Percentiles rank a stretch among this genome's conserved stretches.
Evolutionary conservation across 2,888 invertebrate species (phyloP).

Genomic region (Volucella inanis): DNA sequence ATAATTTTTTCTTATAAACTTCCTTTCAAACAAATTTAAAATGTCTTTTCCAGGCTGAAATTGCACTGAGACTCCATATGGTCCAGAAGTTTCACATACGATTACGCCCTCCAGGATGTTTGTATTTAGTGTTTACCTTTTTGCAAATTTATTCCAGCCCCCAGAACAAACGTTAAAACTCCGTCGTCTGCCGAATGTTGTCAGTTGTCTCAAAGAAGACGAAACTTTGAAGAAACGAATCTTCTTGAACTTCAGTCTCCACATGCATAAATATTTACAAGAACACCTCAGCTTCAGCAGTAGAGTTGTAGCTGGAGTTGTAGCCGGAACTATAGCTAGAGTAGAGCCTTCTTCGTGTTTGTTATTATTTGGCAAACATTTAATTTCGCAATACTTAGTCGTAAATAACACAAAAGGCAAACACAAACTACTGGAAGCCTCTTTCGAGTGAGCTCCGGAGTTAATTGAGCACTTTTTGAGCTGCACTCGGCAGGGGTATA

Average conservation of each 20-base stretch:
- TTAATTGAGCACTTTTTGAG: constrained; percentile 61
- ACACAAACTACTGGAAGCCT: constrained; percentile 19
- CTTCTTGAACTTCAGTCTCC: constrained; percentile 33
- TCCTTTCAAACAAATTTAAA: constrained; percentile 22
- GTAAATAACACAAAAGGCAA: constrained; percentile 54
- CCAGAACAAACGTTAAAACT: constrained; percentile 41
- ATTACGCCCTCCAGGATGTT: constrained; percentile 17
- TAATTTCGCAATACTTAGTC: constrained; percentile 59
- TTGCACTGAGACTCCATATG: constrained; percentile 12
- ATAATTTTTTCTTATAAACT: constrained; percentile 2
- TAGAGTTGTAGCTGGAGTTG: too few species aligned
- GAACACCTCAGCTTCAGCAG: constrained; percentile 40
- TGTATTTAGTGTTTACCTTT: constrained; percentile 58
- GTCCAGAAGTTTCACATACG: too few species aligned
- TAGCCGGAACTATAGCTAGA: neutral
- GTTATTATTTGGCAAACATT: constrained; percentile 53
- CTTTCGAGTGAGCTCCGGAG: constrained; percentile 22
- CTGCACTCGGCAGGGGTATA: constrained; percentile 38
- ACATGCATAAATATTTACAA: constrained; percentile 58
- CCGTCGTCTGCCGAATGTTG: constrained; percentile 2
- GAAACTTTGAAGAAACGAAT: constrained; percentile 18
- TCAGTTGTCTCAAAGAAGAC: constrained; percentile 6
- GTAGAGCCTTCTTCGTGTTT: constrained; percentile 27
- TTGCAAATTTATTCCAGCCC: constrained; percentile 41
- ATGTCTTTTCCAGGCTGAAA: constrained; percentile 31